Conservation (phyloP, 2,797 vertebrate species). For the Tauraco hartlaubi region DNA sequence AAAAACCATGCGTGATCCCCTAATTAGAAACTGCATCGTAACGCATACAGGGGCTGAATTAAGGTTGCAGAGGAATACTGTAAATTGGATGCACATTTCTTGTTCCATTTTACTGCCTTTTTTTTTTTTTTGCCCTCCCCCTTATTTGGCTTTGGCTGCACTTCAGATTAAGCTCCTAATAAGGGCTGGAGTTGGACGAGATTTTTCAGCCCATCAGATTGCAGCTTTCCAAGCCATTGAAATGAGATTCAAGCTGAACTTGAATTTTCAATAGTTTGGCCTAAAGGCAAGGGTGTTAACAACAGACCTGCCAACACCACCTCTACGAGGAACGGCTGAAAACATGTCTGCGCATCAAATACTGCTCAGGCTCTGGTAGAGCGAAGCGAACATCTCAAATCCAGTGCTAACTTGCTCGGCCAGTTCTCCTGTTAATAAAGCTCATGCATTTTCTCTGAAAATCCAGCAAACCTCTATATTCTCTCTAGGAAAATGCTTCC, state of each 20-base stretch:
- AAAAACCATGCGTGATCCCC: not conserved
- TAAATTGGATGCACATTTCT: conserved; percentile 71
- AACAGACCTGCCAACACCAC: conserved; percentile 69
- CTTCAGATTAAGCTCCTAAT: conserved; percentile 69
- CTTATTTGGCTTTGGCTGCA: conserved; percentile 48
- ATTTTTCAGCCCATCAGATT: conserved; percentile 62
- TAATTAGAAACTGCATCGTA: not conserved
- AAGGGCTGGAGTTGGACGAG: conserved; percentile 56
- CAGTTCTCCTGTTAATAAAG: not conserved
- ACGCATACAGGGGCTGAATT: not conserved
- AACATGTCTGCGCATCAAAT: conserved; percentile 49
- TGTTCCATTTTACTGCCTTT: conserved; percentile 45
- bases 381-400: conserved; percentile 32
- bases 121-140: not conserved
- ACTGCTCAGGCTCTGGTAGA: conserved; percentile 18
- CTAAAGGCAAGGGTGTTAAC: conserved; percentile 69
- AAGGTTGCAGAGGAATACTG: conserved; percentile 49
- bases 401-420: not conserved
- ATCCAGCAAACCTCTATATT: not conserved
- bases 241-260: conserved; percentile 60
- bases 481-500: conserved; percentile 11
- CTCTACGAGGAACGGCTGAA: conserved; percentile 43
- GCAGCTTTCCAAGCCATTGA: conserved; percentile 57
- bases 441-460: not conserved
- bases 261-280: conserved; percentile 70